phyloP scores from a whole-genome alignment of 2,113 vertebrate species.

The Pygoscelis adeliae region DNA sequence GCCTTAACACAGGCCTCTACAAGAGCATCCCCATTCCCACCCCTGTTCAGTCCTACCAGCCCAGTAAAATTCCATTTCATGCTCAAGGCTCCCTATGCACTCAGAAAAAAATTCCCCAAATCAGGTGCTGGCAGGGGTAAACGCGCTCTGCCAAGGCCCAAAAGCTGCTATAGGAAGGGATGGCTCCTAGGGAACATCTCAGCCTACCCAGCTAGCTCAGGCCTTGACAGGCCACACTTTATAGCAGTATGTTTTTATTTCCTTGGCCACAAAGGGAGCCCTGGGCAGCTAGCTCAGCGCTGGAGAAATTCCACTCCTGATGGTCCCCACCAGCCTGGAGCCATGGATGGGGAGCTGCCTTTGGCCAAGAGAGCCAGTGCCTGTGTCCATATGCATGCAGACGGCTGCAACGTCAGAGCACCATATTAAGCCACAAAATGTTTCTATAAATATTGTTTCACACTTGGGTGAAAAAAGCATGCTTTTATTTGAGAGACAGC shows the following conservation, averaged over 20 bases:
- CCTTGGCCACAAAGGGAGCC: background rate
- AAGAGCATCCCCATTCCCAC: background rate
- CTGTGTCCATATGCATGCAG: fast-evolving
- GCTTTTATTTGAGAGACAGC: slow-evolving; percentile 17
- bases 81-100: background rate
- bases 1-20: background rate
- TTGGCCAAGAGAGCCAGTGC: background rate
- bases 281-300: background rate
- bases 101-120: background rate
- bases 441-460: slow-evolving; percentile 61
- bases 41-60: background rate
- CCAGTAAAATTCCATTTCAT: background rate
- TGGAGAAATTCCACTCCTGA: background rate
- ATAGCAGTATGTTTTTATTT: background rate
- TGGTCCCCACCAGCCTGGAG: background rate
- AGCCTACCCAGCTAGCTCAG: background rate
- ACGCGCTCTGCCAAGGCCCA: background rate
- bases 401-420: fast-evolving
- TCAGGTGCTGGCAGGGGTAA: background rate
- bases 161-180: background rate
- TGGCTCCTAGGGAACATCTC: background rate
- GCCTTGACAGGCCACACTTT: background rate
- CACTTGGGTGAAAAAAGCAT: slow-evolving; percentile 39
- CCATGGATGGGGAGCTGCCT: background rate
- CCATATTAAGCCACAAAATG: background rate